Evolutionary conservation across 2,113 vertebrate species (phyloP).

Genomic region (Promerops cafer): DNA sequence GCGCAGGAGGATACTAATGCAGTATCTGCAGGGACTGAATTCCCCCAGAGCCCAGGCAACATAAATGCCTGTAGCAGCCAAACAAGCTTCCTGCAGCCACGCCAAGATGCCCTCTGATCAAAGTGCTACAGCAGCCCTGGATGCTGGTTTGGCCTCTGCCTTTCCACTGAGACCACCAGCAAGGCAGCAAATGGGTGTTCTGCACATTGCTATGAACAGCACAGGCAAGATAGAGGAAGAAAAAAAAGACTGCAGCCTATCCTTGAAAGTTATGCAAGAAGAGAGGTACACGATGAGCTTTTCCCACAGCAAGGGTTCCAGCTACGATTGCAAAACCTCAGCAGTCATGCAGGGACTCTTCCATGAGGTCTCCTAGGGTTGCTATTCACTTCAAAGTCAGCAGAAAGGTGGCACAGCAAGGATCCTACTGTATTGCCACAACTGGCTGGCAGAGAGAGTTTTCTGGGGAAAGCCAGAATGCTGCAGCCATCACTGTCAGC

Average conservation of each 20-base stretch:
- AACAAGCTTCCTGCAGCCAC: neutral
- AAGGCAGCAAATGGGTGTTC: neutral
- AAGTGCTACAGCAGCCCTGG: neutral
- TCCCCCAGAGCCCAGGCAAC: neutral
- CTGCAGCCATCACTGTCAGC: neutral
- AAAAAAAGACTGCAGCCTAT: neutral
- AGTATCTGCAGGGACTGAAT: neutral
- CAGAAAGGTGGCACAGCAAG: neutral
- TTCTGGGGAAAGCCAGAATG: neutral
- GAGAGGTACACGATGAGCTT: neutral
- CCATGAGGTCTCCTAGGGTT: neutral
- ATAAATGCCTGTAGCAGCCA: neutral
- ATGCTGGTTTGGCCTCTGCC: neutral
- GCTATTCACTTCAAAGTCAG: neutral
- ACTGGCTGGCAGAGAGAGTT: neutral
- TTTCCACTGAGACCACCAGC: neutral
- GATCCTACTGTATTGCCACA: neutral
- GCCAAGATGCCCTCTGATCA: neutral
- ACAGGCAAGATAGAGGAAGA: neutral
- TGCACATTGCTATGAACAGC: neutral
- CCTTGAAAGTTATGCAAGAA: neutral
- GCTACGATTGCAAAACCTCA: neutral
- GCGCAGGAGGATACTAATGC: neutral
- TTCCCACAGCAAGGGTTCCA: constrained; percentile 4
- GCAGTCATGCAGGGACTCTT: neutral